These are phyloP conservation scores for Gerris lacustris DNA, from an alignment of 2,888 invertebrate species.

Conservation along the genomic window DNA sequence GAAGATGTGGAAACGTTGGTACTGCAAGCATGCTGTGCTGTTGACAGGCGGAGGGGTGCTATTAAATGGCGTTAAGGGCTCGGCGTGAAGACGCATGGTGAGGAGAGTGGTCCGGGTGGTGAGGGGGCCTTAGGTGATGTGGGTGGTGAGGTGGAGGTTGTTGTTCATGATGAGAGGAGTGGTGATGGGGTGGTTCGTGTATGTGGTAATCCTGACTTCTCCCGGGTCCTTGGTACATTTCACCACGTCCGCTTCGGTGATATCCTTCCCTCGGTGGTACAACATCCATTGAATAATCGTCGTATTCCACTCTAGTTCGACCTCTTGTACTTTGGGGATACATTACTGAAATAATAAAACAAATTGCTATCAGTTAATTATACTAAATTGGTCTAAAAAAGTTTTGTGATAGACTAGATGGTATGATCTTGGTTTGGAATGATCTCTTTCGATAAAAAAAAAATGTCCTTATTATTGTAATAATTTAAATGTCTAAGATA, in stretches of 20 bases:
- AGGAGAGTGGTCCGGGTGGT: conserved; percentile 36
- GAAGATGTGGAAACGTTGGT: neutral
- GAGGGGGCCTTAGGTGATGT: conserved; percentile 30
- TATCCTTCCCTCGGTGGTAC: conserved; percentile 25
- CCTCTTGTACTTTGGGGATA: conserved; percentile 35
- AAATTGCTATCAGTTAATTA: neutral
- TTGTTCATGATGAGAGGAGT: conserved; percentile 37
- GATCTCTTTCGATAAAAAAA: neutral
- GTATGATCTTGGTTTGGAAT: no score
- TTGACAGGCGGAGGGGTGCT: conserved; percentile 32
- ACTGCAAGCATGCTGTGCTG: conserved; percentile 25
- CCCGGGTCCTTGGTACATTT: conserved; percentile 6
- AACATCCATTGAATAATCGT: conserved; percentile 25
- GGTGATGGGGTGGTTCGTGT: conserved; percentile 23
- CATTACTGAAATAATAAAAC: conserved; percentile 4
- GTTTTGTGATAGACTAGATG: no score
- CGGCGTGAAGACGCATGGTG: conserved; percentile 51
- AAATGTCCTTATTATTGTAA: no score
- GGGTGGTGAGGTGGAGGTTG: conserved; percentile 38
- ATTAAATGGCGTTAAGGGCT: conserved; percentile 63
- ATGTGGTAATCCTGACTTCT: conserved; percentile 15
- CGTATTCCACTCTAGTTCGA: conserved; percentile 35
- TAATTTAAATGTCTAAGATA: no score
- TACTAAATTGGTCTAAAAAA: conserved; percentile 22
- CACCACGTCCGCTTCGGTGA: conserved; percentile 18